Evolutionary conservation across 1,140 invertebrate species (phyloP), one percentile per base, ranked within the genome.

Genomic region (Oscheius sp.): DNA sequence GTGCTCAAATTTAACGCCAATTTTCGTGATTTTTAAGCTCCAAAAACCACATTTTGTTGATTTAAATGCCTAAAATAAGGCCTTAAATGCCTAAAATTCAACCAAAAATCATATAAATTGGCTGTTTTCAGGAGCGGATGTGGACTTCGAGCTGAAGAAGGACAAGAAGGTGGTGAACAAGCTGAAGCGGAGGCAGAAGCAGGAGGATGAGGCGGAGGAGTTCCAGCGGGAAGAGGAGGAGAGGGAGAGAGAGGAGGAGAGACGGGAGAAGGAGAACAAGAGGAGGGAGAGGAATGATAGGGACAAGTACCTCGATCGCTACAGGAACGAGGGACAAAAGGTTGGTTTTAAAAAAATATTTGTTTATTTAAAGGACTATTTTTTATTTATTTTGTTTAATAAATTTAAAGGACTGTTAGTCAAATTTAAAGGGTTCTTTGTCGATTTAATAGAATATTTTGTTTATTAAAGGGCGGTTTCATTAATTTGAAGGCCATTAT

Each of bases 121-220:
- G 38, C n/a, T 58, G n/a, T 62, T 7, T 66, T 65, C 31, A 68
- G 66, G 66, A 29, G 66, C 45, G 26, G 66, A 68, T 23, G 72
- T 42, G 32, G 65, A 74, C 35, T 68, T 69, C 4, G 31, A 18
- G 7, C 46, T 74, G 32, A 67, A 74, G 36, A 15, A 61, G 10
- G 68, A 58, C 15, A 74, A 74, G 55, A 67, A 68, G 35, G 38
- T 61, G 49, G 42, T 52, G 2, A 69, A 74, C n/a, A 65, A 74
- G 3, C 29, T 67, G 29, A 74, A 68, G 36, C 28, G 31, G 72
- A 74, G 42, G 69, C 46, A 49, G 61, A 71, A 42, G 69, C 69
- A 32, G 36, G 58, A 49, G 13, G 38, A 52, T 26, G 58, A 64
- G 29, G 34, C 42, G n/a, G 45, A 71, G 52, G 42, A 49, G 38